Evolutionary conservation across 2,797 vertebrate genomes (phyloP), one percentile per base, ranked within the genome.

Genomic region (Leptoclinus maculatus): DNA sequence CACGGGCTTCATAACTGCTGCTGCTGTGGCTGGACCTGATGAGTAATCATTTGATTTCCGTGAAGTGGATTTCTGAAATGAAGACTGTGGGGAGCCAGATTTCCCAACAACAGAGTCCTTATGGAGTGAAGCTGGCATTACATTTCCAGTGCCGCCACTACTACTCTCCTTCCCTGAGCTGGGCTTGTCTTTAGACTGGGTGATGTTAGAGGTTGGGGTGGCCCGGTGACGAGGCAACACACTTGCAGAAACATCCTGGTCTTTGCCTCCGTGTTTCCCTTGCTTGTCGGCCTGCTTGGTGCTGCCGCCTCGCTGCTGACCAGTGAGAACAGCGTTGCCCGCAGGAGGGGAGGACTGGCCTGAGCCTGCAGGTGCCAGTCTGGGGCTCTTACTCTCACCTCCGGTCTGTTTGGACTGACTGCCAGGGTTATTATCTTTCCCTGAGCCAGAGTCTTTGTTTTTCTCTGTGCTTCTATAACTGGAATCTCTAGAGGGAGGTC

Each of bases 201-300:
- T 74, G 39, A 63, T 67, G 83, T 84, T 86, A 9, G 90, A 84
- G 51, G 78, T 72, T 32, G 85, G 83, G 64, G 84, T 66, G 38
- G 91, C 84, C 57, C 92, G 82, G 78, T 94, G 93, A 51, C 91
- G 92, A 82, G 96, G 91, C 78, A 92, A 57, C 76, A 92, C 80
- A 53, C 70, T 86, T 32, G 93, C 59, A 41, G 92, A 91, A 64
- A 92, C 91, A 60, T 97, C 96, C 4, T 92, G 80, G 62, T 95
- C 95, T 91, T 95, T 97, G 39, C 90, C 87, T 51, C 84, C 88
- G 0, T 88, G 89, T 88, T 96, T 98, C 34, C 88, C 92, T 83
- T 96, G 97, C 74, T 90, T 93, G 66, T 95, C 95, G 38, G 96
- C 95, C 66, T 92, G 94, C 84, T 95, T 98, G 74, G 87, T 83